These are phyloP conservation scores for Minunthozetes semirufus DNA, from an alignment of 2,888 invertebrate species.

Conservation along the genomic window DNA sequence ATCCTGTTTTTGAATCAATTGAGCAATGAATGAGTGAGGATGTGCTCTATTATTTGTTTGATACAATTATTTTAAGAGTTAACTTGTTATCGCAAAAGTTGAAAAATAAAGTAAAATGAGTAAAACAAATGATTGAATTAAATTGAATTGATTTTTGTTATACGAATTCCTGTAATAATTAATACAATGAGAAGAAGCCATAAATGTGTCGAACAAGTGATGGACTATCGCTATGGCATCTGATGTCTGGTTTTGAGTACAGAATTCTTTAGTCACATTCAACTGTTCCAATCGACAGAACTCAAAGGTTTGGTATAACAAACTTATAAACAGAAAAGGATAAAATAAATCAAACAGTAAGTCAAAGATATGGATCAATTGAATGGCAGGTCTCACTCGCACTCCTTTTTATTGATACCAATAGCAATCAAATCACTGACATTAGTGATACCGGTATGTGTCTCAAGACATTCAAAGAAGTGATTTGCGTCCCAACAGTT, in stretches of 20 bases:
- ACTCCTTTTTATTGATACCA: slow-evolving; percentile 23
- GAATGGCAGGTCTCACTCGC: slow-evolving; percentile 27
- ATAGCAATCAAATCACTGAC: slow-evolving; percentile 31
- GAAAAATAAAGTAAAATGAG: too few relatives aligned
- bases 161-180: not conserved
- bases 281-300: not conserved
- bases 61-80: too few relatives aligned
- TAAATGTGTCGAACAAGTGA: slow-evolving; percentile 13
- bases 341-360: not conserved
- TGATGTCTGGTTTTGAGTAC: not conserved
- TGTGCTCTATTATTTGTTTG: too few relatives aligned
- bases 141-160: too few relatives aligned
- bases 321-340: not conserved
- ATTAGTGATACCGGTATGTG: not conserved
- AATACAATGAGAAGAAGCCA: slow-evolving; percentile 7
- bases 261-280: not conserved
- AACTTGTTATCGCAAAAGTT: too few relatives aligned
- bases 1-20: too few relatives aligned
- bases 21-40: too few relatives aligned
- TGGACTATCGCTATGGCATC: not conserved
- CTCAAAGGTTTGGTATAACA: not conserved
- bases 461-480: slow-evolving; percentile 32
- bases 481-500: slow-evolving; percentile 37
- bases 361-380: not conserved
- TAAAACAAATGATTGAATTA: too few relatives aligned